Evolutionary conservation across 2,113 vertebrate species (phyloP).

Genomic region (Amblyornis subalaris): DNA sequence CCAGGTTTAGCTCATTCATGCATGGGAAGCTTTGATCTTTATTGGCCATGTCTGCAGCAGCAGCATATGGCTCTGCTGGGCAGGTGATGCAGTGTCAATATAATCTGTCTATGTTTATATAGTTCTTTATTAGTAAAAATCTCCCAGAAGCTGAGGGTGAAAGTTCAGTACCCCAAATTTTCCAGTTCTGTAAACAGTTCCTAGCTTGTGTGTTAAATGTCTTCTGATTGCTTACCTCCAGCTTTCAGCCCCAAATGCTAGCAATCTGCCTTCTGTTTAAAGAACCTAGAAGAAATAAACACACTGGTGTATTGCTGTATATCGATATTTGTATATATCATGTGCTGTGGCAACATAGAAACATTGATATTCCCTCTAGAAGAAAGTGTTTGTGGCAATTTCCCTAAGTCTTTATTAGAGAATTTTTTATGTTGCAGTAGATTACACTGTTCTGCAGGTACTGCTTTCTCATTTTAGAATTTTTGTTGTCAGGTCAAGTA

Average conservation of each 20-base stretch:
- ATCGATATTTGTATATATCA: not conserved
- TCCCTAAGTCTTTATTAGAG: not conserved
- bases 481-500: not conserved
- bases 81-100: not conserved
- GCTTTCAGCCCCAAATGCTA: not conserved
- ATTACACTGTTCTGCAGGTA: not conserved
- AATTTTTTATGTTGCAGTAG: not conserved
- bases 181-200: not conserved
- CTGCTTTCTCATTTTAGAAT: not conserved
- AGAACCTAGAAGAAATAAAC: not conserved
- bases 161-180: not conserved
- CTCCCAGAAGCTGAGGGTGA: not conserved
- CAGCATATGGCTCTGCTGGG: not conserved
- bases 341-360: not conserved
- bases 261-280: not conserved
- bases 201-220: not conserved
- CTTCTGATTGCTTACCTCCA: not conserved
- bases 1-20: not conserved
- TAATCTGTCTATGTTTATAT: not conserved
- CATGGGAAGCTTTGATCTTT: not conserved
- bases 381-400: not conserved
- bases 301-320: not conserved
- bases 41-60: not conserved
- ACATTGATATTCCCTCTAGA: not conserved
- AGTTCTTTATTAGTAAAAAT: not conserved